Conservation (phyloP, 1,140 invertebrate species). For the Caenorhabditis brenneri region DNA sequence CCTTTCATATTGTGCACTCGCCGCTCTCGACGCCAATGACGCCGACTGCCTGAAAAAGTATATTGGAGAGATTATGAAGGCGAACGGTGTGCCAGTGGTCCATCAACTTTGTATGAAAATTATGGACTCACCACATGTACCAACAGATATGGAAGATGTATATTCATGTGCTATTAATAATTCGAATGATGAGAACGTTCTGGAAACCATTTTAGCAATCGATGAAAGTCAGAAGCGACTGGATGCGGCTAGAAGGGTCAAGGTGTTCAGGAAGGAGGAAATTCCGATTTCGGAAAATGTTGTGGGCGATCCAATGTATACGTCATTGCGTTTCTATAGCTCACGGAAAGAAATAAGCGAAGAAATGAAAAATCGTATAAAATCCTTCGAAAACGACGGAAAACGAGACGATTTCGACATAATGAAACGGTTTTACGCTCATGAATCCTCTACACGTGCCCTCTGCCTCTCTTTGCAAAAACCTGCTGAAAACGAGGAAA, state of each 20-base stretch:
- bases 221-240: not conserved
- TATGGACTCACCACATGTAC: not conserved
- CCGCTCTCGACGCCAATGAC: not conserved
- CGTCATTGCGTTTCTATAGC: not conserved
- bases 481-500: not conserved
- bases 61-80: conserved; percentile 23
- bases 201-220: not conserved
- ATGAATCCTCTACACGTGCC: not conserved
- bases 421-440: not conserved
- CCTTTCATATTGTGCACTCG: not conserved
- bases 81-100: not conserved
- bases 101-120: conserved; percentile 13
- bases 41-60: conserved; percentile 15
- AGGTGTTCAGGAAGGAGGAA: not conserved
- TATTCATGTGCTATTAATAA: conserved; percentile 8
- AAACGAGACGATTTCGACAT: not conserved
- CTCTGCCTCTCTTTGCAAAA: not conserved
- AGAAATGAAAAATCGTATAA: not conserved
- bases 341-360: not conserved
- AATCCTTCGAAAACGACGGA: not conserved
- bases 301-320: conserved; percentile 24
- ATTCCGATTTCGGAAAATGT: not conserved
- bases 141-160: conserved; percentile 24
- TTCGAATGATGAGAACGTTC: not conserved
- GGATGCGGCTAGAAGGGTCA: not conserved